Base-by-base conservation (phyloP, 2,797 vertebrate genomes). In the Poecilia gillii region DNA sequence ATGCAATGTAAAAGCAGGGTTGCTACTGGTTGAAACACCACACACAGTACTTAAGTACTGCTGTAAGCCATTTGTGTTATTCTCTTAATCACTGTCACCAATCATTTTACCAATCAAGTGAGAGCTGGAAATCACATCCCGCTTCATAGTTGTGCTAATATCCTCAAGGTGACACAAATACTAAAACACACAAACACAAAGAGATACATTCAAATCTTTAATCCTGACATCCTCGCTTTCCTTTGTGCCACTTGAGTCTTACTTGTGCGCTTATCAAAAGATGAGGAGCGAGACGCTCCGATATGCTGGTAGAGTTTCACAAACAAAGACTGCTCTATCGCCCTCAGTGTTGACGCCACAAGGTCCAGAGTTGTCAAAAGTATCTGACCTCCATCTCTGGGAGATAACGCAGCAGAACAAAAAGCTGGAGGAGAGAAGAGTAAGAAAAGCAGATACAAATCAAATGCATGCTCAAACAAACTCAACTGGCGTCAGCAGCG, bases 361-460 rank as follows among this genome's bases (percentile, higher is more conserved):
- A 81, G 92, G 96, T 95, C 95, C 94, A 84, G 86, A 92, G 94
- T 93, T 95, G 94, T 96, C 92, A 95, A 95, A 96, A 94, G 91
- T 94, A 96, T 96, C 95, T 93, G 84, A 86, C 93, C 91, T 88
- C 86, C 93, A 93, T 93, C 95, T 96, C 87, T 84, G 76, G 2
- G 9, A 90, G 92, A 94, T 94, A 91, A 90, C 87, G 77, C 83
- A 68, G 72, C 73, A 64, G 79, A 81, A 82, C 77, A 77, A 77
- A 75, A 77, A 83, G 75, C 53, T 84, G 72, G 74, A 81, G 77
- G 76, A 84, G 64, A 80, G 80, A 89, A 87, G 77, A 88, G 71
- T 74, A 80, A 76, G 68, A 71, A 85, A 74, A 84, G 79, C 45
- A 81, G 93, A 95, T 94, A 94, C 36, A 84, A 89, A 96, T 96